Evolutionary conservation across 2,888 invertebrate species (phyloP), one percentile per base, ranked within the genome.

Genomic region (Cyaniris semiargus): DNA sequence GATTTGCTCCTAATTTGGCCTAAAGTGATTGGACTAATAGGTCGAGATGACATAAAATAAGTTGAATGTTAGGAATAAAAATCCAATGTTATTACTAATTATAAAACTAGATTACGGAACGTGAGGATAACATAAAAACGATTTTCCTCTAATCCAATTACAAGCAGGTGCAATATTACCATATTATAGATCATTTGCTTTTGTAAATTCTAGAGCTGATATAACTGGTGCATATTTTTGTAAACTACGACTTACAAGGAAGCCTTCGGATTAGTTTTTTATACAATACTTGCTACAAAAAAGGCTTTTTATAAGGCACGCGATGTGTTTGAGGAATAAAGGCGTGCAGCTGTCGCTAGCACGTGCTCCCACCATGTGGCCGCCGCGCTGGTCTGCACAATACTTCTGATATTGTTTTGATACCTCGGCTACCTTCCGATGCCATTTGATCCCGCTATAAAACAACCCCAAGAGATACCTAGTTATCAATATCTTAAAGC

Each of bases 271-370:
- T 48, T 53, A 18, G 18, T 53, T 53, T 5, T 34, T 48, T 15
- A 4, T 58, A 58, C 15, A 60, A 60, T 60, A 13, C 53, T 21
- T 60, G 4, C 21, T 23, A 23, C 23, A 60, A 58, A 58, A 60
- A 60, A 23, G 10, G 23, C 27, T 53, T 53, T 74, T 53, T 74
- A 27, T 27, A 53, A 72, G 72, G 72, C 53, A 53, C 74, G 53
- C 48, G 74, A 53, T 71, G n/a, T 70, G 60, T 77, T 44, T 21
- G 21, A 70, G 66, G 70, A 56, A 77, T 77, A 79, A 78, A 78
- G 76, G 77, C 58, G 74, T 74, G 79, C 80, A 86, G 85, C 85
- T 86, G 87, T 80, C 79, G 31, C 71, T 60, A 80, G 86, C 87
- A 86, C 87, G 86, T 85, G 87, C 58, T 44, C 60, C 71, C 79